Evolutionary conservation across 2,113 vertebrate species (phyloP), one percentile per base, ranked within the genome.

Genomic region (Laticauda colubrina): DNA sequence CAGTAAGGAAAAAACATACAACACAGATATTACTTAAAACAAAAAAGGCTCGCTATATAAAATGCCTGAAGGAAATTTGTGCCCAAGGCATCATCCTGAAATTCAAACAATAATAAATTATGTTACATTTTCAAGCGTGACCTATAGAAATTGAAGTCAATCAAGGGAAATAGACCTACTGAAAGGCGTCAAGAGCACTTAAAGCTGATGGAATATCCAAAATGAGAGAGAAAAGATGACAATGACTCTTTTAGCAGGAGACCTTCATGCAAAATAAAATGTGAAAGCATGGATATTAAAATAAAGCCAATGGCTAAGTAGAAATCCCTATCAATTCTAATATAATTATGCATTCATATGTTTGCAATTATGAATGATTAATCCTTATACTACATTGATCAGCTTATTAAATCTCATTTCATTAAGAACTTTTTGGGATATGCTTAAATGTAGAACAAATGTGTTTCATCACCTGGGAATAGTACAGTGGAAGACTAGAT

Each of bases 301-400:
- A 85, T 2, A 45, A 93, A 91, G n/a, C 0, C 55, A 1, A 24
- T 11, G 18, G 0, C 4, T 55, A 8, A 3, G 2, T 39, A 5
- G 2, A 90, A 24, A 91, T 20, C 48, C 8, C 24, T 7, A 29
- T 53, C 23, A 4, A n/a, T 91, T 15, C 51, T 48, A 0, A 21
- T 12, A 1, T 0, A 8, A 43, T 34, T 69, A 34, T 34, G 15
- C 29, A 34, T 69, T 34, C 64, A 69, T 34, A 34, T 0, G 88
- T 11, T 91, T 18, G 81, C 4, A 89, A 26, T 51, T 39, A 34
- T 23, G 34, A 23, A 43, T 8, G 20, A 45, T 48, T 61, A 26
- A 85, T 14, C 39, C 91, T 92, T 3, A 24, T 0, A 39, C 20
- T 21, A 2, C 5, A 5, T 12, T 10, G 20, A 14, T 15, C 0